Evolutionary conservation across 2,113 vertebrate genomes (phyloP).

Genomic region (Spea multiplicata): DNA sequence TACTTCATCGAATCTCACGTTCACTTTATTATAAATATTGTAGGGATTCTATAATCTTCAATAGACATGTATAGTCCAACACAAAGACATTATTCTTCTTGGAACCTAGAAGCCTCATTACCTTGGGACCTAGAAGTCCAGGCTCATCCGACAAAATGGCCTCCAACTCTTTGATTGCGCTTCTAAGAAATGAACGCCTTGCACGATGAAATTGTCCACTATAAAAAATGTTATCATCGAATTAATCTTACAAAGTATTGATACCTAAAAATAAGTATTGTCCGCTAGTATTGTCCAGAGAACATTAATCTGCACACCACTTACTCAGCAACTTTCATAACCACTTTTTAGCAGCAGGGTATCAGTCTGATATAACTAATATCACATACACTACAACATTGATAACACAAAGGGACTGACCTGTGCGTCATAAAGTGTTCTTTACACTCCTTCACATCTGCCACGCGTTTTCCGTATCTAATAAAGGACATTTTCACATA

Average conservation of each 20-base stretch:
- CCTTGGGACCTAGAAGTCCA: slow-evolving; percentile 89
- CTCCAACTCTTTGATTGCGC: slow-evolving; percentile 75
- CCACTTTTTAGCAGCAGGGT: too few species aligned
- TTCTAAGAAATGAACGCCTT: slow-evolving; percentile 73
- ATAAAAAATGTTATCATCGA: slow-evolving; percentile 9
- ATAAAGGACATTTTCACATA: not conserved
- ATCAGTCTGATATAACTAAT: too few species aligned
- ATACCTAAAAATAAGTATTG: too few species aligned
- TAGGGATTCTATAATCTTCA: too few species aligned
- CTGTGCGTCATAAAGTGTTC: slow-evolving; percentile 74
- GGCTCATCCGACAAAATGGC: slow-evolving; percentile 82
- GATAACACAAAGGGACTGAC: slow-evolving; percentile 59
- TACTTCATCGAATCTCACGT: too few species aligned
- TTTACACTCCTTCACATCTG: slow-evolving; percentile 86
- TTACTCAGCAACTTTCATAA: too few species aligned
- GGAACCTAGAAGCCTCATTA: slow-evolving; percentile 29
- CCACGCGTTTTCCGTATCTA: slow-evolving; percentile 80
- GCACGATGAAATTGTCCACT: slow-evolving; percentile 83
- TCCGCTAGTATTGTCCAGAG: too few species aligned
- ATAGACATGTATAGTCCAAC: too few species aligned
- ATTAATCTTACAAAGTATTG: too few species aligned
- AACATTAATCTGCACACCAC: too few species aligned
- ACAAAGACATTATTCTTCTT: too few species aligned
- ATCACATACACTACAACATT: not conserved
- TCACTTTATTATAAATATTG: too few species aligned